Base-by-base conservation (phyloP, 2,113 vertebrate genomes). In the Pantherophis guttatus region DNA sequence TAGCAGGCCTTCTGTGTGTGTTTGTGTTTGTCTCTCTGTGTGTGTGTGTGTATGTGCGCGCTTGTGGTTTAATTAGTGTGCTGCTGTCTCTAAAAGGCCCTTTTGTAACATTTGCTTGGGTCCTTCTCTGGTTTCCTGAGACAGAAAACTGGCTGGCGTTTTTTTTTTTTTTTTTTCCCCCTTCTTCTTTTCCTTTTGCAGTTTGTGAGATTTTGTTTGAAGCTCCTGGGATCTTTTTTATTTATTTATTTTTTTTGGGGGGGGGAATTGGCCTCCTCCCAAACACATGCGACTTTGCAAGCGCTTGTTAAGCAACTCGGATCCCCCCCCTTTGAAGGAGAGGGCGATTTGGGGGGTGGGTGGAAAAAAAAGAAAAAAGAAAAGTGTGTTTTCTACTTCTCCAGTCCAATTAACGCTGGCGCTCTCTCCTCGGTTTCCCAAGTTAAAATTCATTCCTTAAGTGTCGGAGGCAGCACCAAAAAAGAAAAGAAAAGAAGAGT, bases 61-160 rank as follows among this genome's bases (percentile, higher is more conserved):
- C 62, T 13, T 70, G 62, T n/a, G 62, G 62, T 17, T 92, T 96
- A 96, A 95, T 95, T 95, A 94, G 89, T 93, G 62, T 52, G 52
- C 48, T 65, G 86, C 94, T 95, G 54, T 90, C 93, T 50, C 89
- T 88, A 95, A 97, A 89, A 89, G 39, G 93, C 86, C 86, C 87
- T 65, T 97, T 24, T 95, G 94, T 58, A 92, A 50, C 88, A 95
- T 97, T 97, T 96, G 91, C 93, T 95, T 90, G 93, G 93, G 92
- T 94, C 62, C 90, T 94, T 93, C 90, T 95, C 95, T 92, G 95
- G 97, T 97, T 97, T 98, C 97, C 96, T 91, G 95, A 96, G 96
- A 97, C 96, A 95, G 96, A 98, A 97, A 97, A 96, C 95, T 97
- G 95, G 95, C 97, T 96, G 93, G 97, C 97, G 44, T 3, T 48